Evolutionary conservation across 1,140 invertebrate species (phyloP), one percentile per base, ranked within the genome.

Genomic region (Magallana ariakensis): DNA sequence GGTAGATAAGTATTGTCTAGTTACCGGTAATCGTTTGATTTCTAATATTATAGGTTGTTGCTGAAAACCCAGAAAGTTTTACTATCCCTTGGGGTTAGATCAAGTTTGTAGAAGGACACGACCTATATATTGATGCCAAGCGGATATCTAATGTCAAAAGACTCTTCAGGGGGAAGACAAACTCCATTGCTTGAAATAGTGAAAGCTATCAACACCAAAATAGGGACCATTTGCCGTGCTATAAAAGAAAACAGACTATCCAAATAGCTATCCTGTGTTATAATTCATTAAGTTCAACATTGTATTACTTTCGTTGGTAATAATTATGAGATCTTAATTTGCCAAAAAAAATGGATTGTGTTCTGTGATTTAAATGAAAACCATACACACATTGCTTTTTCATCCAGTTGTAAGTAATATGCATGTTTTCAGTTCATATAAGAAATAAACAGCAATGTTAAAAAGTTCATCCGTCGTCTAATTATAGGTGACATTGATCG

Each of bases 41-140:
- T 53, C 0, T 26, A 16, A 53, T 81, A 46, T 19, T 80, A 26
- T n/a, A 81, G 54, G 33, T 81, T 56, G 4, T 81, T 54, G 46
- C 46, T 56, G 80, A 81, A 19, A 81, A 56, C 80, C 80, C 46
- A 10, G 80, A 81, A 53, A 53, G 11, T 26, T 16, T 80, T 10
- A 10, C 19, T 26, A 26, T 81, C 5, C 83, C 83, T 0, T 46
- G 33, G 53, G 83, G 83, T 16, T 84, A 53, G n/a, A 13, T 84
- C 6, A 84, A 60, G 66, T 84, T 84, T 58, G 83, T 84, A 16
- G 83, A 84, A 46, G 83, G 83, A n/a, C 83, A 70, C 16, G 56
- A 84, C 19, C n/a, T 84, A 10, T 84, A 62, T n/a, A 46, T 70
- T 13, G 56, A 58, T 5, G 46, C n/a, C n/a, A 58, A 58, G n/a